Base-by-base conservation (phyloP, 2,797 vertebrate genomes). In the Alcedo atthis region DNA sequence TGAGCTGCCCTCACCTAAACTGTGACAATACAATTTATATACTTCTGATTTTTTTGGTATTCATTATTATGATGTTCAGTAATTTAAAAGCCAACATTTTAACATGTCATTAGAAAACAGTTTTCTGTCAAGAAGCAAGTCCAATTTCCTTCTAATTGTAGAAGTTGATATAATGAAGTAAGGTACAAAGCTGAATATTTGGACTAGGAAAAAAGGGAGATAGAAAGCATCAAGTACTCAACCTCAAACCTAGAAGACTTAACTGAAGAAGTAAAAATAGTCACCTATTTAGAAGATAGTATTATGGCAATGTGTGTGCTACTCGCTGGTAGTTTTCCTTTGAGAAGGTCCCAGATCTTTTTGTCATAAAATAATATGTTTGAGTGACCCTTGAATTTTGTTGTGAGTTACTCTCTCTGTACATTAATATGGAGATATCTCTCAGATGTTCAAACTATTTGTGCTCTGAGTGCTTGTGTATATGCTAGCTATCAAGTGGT, bases 271-370 rank as follows among this genome's bases (percentile, higher is more conserved):
- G 6, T 54, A 45, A 91, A 48, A 85, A 32, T 1, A 59, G 4
- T 55, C 3, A 16, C 21, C 6, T 4, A 8, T n/a, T 48, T 19
- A 81, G 18, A 51, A 64, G 11, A 26, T 2, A 33, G 12, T 49
- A 25, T 5, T 6, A 10, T 22, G 28, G 7, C 11, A 70, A 15
- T 14, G 2, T 9, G 5, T 13, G 1, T 16, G 8, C 10, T 42
- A 20, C 11, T 57, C 11, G 16, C 24, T 8, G 2, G 2, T 2
- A 37, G 6, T 15, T 43, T 62, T 59, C 28, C 19, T 75, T 12
- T 57, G 25, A 55, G 4, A 51, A 1, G 2, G 10, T 43, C 17
- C 18, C 5, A 42, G 16, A 51, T 8, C 12, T 40, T 55, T 82
- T 61, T 59, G 19, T n/a, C 5, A 21, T 22, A 63, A 7, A 74